Evolutionary conservation across 2,888 invertebrate genomes (phyloP), one percentile per base, ranked within the genome.

Genomic region (Melitaea athalia): DNA sequence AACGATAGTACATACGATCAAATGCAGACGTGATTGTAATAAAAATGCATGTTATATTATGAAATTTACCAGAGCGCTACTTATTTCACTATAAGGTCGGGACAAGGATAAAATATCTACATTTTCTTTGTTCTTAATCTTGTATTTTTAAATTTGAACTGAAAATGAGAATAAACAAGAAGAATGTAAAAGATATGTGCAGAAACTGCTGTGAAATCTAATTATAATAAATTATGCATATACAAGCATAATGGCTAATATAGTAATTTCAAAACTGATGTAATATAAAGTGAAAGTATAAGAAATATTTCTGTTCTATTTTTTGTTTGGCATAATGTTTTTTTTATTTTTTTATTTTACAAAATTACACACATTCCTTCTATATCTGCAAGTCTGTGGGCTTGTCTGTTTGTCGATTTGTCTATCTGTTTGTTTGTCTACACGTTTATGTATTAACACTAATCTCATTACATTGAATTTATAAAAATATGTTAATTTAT

Each of bases 11-110:
- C 33, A 33, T 53, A 33, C 53, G 24, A 53, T 53, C 53, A 53
- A 53, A 53, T 17, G 33, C 31, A 33, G 7, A 55, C 53, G 53
- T 55, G 53, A 55, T 55, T 31, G 31, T 14, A 55, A 55, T 55
- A 55, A 31, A 31, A 53, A 53, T 31, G 31, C 14, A n/a, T 31
- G 31, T 33, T 55, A 33, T 33, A 55, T 7, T 33, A 55, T 7
- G 31, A 33, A 55, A 55, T 55, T 33, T 31, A 55, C 53, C 24
- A 7, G 7, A 55, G 33, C 33, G 14, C 33, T 14, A n/a, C n/a
- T n/a, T n/a, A 14, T 55, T 33, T 33, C 33, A 33, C 33, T 33
- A 53, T 53, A 5, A 55, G 14, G n/a, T 31, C 53, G 6, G 33
- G 53, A 55, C 31, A 33, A 33, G 14, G 14, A 55, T 55, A 55